Conservation (phyloP, 2,113 vertebrate species). For the Aspidoscelis tigris region DNA sequence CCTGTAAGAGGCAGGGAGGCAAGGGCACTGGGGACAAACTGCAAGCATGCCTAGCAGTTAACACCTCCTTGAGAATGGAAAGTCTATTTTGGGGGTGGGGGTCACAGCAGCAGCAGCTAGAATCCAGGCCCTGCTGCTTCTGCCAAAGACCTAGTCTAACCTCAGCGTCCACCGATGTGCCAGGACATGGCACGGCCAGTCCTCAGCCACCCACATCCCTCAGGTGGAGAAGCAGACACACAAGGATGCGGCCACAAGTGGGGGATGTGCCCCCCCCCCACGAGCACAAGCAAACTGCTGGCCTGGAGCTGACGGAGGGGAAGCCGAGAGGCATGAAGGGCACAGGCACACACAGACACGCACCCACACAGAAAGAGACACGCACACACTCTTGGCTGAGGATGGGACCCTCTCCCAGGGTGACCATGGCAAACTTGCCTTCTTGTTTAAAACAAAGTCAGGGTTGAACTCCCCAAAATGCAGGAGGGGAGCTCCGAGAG, state of each 20-base stretch:
- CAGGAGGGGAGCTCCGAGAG: slow-evolving; percentile 33
- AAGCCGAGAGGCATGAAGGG: background rate
- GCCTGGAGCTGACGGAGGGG: background rate
- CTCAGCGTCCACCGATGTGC: no score
- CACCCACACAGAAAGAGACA: no score
- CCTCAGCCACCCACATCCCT: background rate
- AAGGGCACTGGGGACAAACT: no score
- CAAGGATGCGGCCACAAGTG: no score
- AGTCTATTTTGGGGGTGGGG: background rate
- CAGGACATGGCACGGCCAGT: background rate
- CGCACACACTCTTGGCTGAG: background rate
- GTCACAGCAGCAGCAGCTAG: no score
- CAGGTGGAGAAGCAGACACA: background rate
- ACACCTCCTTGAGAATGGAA: no score
- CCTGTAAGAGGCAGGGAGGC: no score
- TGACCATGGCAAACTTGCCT: slow-evolving; percentile 35
- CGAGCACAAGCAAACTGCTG: no score
- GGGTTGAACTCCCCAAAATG: no score
- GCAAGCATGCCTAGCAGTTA: background rate
- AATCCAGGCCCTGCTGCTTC: background rate
- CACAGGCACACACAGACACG: no score
- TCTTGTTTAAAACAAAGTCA: background rate
- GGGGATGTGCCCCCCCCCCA: no score
- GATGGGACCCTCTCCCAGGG: background rate
- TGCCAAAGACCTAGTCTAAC: background rate